Base-by-base conservation (phyloP, 2,113 vertebrate genomes). In the Pimephales promelas region DNA sequence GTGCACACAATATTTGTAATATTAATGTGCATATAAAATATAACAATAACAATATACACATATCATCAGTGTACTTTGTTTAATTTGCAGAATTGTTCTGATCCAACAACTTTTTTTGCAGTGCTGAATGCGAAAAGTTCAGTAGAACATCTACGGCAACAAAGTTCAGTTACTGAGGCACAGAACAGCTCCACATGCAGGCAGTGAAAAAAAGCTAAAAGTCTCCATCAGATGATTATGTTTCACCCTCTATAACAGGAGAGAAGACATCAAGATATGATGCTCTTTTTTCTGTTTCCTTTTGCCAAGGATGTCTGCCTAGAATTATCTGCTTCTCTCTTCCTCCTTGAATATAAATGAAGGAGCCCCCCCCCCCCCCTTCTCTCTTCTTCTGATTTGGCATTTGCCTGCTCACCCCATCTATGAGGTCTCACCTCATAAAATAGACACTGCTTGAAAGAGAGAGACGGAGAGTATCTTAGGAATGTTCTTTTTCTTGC, bases 351-450 rank as follows among this genome's bases (percentile, higher is more conserved):
- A 81, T 81, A 70, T 81, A 81, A 81, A 81, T 81, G 62, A 70
- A 76, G 52, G 49, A 24, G 45, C 24, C 14, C 28, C 31, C 52
- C 34, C 24, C 70, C 52, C 34, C 24, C 70, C 79, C 70, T 70
- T n/a, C 64, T 56, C 57, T 62, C 64, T 70, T 47, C 61, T 49
- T 81, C 62, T 81, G 62, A 81, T 70, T 81, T 81, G 79, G 79
- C 79, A 81, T 81, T 81, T 81, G 79, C 28, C 64, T 71, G 79
- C 79, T 81, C 79, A 70, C 79, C 64, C 31, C 79, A 81, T 81
- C 79, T 81, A 81, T 81, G 64, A 81, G 79, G 79, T 81, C 20
- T 68, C 79, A 81, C 79, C 79, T 81, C 79, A 81, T 81, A 81
- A 81, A 81, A 81, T 36, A 70, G 79, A 81, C 64, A 70, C 79